Evolutionary conservation across 2,113 vertebrate genomes (phyloP).

Genomic region (Aldabrachelys gigantea): DNA sequence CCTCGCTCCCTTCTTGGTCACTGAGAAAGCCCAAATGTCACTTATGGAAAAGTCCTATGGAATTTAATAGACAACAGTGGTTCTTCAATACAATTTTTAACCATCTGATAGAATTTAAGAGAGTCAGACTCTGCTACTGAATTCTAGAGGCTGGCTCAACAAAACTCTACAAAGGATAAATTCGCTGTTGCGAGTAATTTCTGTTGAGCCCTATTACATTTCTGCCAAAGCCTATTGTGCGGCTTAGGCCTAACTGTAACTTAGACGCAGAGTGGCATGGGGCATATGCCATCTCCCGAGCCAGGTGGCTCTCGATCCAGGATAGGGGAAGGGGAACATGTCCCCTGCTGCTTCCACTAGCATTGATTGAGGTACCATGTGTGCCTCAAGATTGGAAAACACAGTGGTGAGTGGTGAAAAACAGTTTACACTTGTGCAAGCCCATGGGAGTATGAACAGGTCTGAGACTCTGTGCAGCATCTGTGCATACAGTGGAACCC

Average conservation of each 20-base stretch:
- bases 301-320: background rate
- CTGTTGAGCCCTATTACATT: conserved; percentile 66
- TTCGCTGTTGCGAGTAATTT: conserved; percentile 62
- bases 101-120: conserved; percentile 22
- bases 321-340: background rate
- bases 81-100: conserved; percentile 10
- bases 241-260: background rate
- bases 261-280: background rate
- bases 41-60: background rate
- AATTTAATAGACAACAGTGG: conserved; percentile 6
- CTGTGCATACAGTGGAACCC: background rate
- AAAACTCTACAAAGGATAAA: conserved; percentile 63
- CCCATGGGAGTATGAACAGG: background rate
- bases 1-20: background rate
- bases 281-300: background rate
- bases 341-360: background rate
- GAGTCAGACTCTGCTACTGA: background rate
- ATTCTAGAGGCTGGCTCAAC: conserved; percentile 49
- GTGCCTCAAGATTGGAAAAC: background rate
- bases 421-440: background rate
- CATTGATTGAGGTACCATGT: background rate
- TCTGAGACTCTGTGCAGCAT: background rate
- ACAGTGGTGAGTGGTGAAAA: background rate
- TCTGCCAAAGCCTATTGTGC: background rate
- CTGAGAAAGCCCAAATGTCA: background rate